Evolutionary conservation across 2,888 invertebrate genomes (phyloP).

Genomic region (Neuroscelio doddi): DNA sequence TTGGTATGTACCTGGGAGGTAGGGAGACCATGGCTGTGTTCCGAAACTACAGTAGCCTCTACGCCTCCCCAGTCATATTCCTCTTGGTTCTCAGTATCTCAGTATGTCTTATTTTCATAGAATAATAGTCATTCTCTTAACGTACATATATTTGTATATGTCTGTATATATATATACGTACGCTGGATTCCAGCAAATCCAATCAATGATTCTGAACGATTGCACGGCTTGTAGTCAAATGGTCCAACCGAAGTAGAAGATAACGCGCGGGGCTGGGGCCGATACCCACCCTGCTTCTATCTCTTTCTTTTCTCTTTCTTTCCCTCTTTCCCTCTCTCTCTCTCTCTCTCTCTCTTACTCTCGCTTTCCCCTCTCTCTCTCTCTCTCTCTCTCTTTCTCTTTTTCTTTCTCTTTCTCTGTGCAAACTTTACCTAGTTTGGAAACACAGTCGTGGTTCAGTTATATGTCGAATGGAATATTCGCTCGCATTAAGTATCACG

Average conservation of each 20-base stretch:
- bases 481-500: slow-evolving; percentile 48
- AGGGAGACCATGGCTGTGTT: slow-evolving; percentile 79
- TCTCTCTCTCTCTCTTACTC: slow-evolving; percentile 61
- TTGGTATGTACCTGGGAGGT: slow-evolving; percentile 76
- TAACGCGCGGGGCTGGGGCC: slow-evolving; percentile 56
- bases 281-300: slow-evolving; percentile 54
- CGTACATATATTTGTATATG: slow-evolving; percentile 53
- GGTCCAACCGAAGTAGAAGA: slow-evolving; percentile 59
- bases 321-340: slow-evolving; percentile 44
- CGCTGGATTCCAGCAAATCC: slow-evolving; percentile 65
- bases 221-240: slow-evolving; percentile 63
- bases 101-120: slow-evolving; percentile 27
- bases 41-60: slow-evolving; percentile 75
- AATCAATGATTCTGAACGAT: slow-evolving; percentile 65
- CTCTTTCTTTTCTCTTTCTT: slow-evolving; percentile 60
- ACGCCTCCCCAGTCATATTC: slow-evolving; percentile 65
- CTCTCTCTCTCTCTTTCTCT: slow-evolving; percentile 58
- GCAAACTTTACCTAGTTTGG: slow-evolving; percentile 71
- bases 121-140: slow-evolving; percentile 31
- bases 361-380: too few species aligned
- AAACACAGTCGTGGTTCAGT: slow-evolving; percentile 72
- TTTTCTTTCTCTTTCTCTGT: slow-evolving; percentile 52
- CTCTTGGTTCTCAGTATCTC: slow-evolving; percentile 54
- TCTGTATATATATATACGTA: slow-evolving; percentile 63
- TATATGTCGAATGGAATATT: slow-evolving; percentile 58